Base-by-base conservation (phyloP, 2,113 vertebrate species). In the Nesoenas mayeri region DNA sequence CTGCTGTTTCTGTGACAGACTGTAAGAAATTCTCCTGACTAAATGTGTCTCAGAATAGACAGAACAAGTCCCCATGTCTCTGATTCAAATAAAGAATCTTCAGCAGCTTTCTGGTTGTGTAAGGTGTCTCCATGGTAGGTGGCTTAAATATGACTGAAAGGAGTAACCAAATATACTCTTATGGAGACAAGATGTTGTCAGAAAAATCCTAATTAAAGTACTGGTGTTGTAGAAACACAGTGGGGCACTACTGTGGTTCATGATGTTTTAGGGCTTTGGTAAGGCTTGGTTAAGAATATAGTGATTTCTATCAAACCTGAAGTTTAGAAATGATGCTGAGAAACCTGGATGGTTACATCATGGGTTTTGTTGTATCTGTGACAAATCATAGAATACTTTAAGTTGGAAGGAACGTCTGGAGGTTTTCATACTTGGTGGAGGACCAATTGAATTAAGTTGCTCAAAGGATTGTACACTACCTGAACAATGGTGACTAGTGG, bases 1-100 rank as follows among this genome's bases (percentile, higher is more conserved):
- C 9, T 9, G 7, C 5, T 14, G 3, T 28, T 40, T 17, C 11
- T n/a, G 18, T 42, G 17, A 10, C 1, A 2, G 7, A 28, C 6
- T 9, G 2, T 47, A 53, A 72, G 16, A 40, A 9, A 3, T 29
- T 32, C 3, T 19, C 8, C 51, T 7, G 19, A 9, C 2, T 60
- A 51, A 4, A 2, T 20, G 11, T 34, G 5, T 25, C 9, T 18
- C 1, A 7, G 28, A 22, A 73, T 54, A 24, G 5, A 11, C 3
- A 25, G 29, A n/a, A 18, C 4, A 42, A 36, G 44, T 62, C 20
- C 3, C 21, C 32, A 2, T 48, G 53, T 6, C 11, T 5, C 4
- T 1, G 0, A 1, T n/a, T 66, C 25, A 36, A 42, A 9, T 18
- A 18, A 5, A 36, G 19, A 11, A 24, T 53, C 28, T 10, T 42